These are phyloP conservation scores for Oscheius sp. DNA, from an alignment of 2,888 invertebrate genomes.

Conservation along the genomic window DNA sequence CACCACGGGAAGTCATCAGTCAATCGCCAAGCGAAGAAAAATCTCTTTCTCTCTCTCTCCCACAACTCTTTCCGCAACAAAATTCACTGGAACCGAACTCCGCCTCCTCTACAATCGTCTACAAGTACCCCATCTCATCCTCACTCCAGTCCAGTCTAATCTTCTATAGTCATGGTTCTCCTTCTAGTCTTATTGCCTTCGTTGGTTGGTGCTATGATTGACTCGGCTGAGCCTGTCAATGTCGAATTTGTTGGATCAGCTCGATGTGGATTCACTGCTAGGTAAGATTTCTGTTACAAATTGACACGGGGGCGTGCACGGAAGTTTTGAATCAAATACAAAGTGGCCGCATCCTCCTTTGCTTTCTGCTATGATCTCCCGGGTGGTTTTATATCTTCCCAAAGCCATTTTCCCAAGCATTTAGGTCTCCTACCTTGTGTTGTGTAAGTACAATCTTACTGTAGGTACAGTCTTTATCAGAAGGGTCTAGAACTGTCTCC, in stretches of 20 bases:
- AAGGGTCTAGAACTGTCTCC: background rate
- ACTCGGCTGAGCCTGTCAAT: slow-evolving; percentile 1
- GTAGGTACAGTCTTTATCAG: background rate
- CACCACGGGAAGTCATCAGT: slow-evolving; percentile 26
- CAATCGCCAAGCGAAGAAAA: slow-evolving; percentile 2
- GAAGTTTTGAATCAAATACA: too few relatives aligned
- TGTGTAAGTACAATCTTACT: background rate
- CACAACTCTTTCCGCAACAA: background rate
- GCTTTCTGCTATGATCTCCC: too few relatives aligned
- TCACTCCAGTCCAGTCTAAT: background rate
- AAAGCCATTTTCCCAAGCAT: too few relatives aligned
- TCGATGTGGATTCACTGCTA: slow-evolving; percentile 18
- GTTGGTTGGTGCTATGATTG: background rate
- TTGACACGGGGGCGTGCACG: too few relatives aligned
- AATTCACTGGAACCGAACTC: background rate
- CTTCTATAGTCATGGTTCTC: background rate
- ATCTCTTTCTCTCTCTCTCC: background rate
- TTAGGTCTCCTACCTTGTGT: background rate
- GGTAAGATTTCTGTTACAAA: slow-evolving; percentile 7
- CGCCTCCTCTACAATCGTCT: background rate
- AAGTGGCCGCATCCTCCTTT: too few relatives aligned
- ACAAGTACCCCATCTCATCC: background rate
- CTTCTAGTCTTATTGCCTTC: background rate
- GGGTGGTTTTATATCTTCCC: too few relatives aligned
- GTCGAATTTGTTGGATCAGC: slow-evolving; percentile 20